phyloP scores from a whole-genome alignment of 2,797 vertebrate genomes.

The Myotis findleyi region DNA sequence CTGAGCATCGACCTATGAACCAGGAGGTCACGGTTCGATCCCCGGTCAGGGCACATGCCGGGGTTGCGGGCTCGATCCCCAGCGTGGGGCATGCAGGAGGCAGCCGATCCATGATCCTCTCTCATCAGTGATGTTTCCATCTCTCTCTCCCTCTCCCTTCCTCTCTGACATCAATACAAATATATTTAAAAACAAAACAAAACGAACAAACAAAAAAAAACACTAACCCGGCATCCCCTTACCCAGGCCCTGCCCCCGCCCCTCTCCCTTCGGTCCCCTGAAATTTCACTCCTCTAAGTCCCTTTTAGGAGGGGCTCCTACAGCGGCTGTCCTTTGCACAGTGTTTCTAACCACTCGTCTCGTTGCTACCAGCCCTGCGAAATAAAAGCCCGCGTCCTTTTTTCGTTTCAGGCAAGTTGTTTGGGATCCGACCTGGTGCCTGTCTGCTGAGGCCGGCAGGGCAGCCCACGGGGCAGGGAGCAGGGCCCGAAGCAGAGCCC shows the following conservation, averaged over 20 bases:
- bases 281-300: not conserved
- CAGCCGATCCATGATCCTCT: no score
- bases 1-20: no score
- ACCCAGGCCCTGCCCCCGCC: no score
- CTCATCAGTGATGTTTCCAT: no score
- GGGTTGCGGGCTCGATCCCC: no score
- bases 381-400: not conserved
- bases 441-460: not conserved
- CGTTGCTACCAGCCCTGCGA: not conserved
- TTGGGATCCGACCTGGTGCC: not conserved
- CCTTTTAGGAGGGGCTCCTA: not conserved
- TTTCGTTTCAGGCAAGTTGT: not conserved
- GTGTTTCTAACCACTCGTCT: not conserved
- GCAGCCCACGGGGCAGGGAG: not conserved
- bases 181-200: no score
- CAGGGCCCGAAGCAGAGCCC: not conserved
- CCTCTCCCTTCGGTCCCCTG: fast-evolving
- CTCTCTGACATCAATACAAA: no score
- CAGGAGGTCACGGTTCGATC: no score
- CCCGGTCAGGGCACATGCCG: no score
- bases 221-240: fast-evolving
- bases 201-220: no score
- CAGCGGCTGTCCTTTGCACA: not conserved
- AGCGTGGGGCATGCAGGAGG: no score
- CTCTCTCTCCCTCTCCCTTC: no score